A percentile compares a stretch with the other conserved stretches of the same genome.
These are phyloP conservation scores for Osmerus eperlanus DNA, from an alignment of 2,113 vertebrate species.

Conservation along the genomic window DNA sequence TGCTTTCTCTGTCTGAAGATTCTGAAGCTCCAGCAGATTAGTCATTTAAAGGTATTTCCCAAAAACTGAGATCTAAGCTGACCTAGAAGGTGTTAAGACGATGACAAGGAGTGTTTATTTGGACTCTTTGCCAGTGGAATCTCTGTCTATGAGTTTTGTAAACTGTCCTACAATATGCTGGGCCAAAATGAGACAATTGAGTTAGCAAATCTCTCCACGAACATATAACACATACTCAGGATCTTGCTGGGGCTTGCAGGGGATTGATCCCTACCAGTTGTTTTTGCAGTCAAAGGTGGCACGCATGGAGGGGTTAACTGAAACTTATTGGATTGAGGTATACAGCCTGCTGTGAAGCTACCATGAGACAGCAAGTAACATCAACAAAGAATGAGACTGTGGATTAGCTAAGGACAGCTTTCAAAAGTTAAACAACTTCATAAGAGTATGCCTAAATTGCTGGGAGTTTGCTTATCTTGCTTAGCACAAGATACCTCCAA, in stretches of 20 bases:
- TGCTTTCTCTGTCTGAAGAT: slow-evolving; percentile 75
- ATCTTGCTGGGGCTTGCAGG: too few species aligned
- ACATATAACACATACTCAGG: slow-evolving; percentile 34
- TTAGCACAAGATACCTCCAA: background rate
- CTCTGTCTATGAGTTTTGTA: slow-evolving; percentile 56
- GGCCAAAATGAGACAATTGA: slow-evolving; percentile 30
- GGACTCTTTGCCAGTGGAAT: slow-evolving; percentile 54
- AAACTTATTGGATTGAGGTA: background rate
- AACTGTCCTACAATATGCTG: slow-evolving; percentile 57
- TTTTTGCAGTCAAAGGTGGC: too few species aligned
- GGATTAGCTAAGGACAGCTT: slow-evolving; percentile 17
- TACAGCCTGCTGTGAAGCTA: background rate
- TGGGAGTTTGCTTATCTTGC: slow-evolving; percentile 24
- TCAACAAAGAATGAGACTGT: slow-evolving; percentile 25
- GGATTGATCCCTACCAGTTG: too few species aligned
- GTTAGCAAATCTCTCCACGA: slow-evolving; percentile 38
- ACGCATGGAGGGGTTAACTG: too few species aligned
- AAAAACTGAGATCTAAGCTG: slow-evolving; percentile 42
- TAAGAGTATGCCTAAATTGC: slow-evolving; percentile 15
- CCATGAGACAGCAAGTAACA: slow-evolving; percentile 2
- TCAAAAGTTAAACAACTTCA: slow-evolving; percentile 42
- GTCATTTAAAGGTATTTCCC: slow-evolving; percentile 67
- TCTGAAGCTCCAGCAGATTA: slow-evolving; percentile 76
- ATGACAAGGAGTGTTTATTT: slow-evolving; percentile 67
- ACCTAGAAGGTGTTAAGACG: slow-evolving; percentile 52